Base-by-base conservation (phyloP, 2,888 invertebrate species). In the Meloe dianella region DNA sequence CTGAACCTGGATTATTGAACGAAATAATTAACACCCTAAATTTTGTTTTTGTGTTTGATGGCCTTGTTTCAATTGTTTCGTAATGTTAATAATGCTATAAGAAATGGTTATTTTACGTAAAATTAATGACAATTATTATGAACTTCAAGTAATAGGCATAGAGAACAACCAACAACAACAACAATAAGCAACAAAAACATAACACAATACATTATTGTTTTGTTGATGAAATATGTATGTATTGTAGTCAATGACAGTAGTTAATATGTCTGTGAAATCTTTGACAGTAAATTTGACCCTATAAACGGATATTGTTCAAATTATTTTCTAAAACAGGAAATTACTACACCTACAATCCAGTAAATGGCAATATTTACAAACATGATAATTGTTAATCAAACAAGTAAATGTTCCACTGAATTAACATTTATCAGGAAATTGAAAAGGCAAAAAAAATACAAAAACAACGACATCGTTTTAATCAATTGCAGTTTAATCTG, bases 161-260 rank as follows among this genome's bases (percentile, higher is more conserved):
- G 10, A 20, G 8, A 47, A 17, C 3, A 17, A 17, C n/a, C 6
- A 17, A 41, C 1, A 32, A 32, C 32, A 10, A 9, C 1, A 41
- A 1, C 17, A 17, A 41, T 5, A 41, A 41, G 27, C 2, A 27
- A 35, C 12, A 47, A 47, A 61, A 38, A 27, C 27, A 27, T 12
- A 61, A 47, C 30, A 61, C 61, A 61, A 61, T 61, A 54, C 17
- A n/a, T 51, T 29, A 61, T 61, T 61, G 61, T 61, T 47, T 35
- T 27, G n/a, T n/a, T 61, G 27, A 61, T 61, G 27, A 61, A 47
- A 61, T 61, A 61, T 29, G 54, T 22, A 56, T 6, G 54, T 47
- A 61, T 56, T 61, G 61, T 61, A 61, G 56, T 61, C 61, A 61
- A 61, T 61, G 61, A 54, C 54, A 30, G 10, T 17, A 51, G 22